These are phyloP conservation scores for Drosophila simulans DNA, from an alignment of 1,140 invertebrate genomes.

Conservation along the genomic window DNA sequence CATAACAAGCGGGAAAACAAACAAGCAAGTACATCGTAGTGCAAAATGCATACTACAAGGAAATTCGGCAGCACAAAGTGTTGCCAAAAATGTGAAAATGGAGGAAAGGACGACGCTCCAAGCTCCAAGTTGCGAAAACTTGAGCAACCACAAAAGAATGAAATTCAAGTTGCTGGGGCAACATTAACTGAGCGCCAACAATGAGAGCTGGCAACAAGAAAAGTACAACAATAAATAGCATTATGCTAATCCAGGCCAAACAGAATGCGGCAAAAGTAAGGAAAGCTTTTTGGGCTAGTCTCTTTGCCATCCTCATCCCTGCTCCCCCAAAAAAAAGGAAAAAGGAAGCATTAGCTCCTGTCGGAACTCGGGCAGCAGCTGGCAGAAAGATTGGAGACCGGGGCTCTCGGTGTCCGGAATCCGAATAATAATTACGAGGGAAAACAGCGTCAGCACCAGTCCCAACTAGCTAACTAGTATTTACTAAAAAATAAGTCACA, in stretches of 20 bases:
- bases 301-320: background rate
- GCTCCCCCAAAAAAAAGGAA: background rate
- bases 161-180: slow-evolving; percentile 54
- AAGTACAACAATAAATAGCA: slow-evolving; percentile 80
- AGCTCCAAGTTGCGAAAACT: slow-evolving; percentile 31
- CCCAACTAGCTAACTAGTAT: slow-evolving; percentile 51
- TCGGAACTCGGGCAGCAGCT: slow-evolving; percentile 56
- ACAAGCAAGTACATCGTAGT: slow-evolving; percentile 20
- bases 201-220: slow-evolving; percentile 61
- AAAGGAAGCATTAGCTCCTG: slow-evolving; percentile 48
- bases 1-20: slow-evolving; percentile 34
- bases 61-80: slow-evolving; percentile 23
- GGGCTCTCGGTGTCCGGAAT: slow-evolving; percentile 6
- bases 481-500: slow-evolving; percentile 52
- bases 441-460: slow-evolving; percentile 13
- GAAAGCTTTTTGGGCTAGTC: slow-evolving; percentile 54
- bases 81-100: slow-evolving; percentile 25
- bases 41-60: slow-evolving; percentile 15
- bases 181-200: slow-evolving; percentile 68
- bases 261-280: slow-evolving; percentile 76
- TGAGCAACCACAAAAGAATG: slow-evolving; percentile 37
- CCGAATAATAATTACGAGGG: slow-evolving; percentile 46
- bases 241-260: slow-evolving; percentile 81
- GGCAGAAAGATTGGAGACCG: slow-evolving; percentile 44
- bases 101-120: slow-evolving; percentile 2